phyloP scores from a whole-genome alignment of 2,888 invertebrate species.

The Mythimna pallens region DNA sequence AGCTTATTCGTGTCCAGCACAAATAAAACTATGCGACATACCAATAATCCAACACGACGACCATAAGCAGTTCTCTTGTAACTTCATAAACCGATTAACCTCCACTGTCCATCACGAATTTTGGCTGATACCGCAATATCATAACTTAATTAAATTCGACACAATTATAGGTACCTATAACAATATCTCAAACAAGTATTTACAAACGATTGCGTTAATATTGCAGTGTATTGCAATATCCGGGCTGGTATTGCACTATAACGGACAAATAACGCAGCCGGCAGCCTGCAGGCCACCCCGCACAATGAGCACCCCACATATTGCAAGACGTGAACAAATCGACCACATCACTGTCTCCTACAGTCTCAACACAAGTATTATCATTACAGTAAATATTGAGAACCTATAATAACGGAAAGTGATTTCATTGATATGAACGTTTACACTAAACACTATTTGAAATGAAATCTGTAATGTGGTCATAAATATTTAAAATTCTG shows the following conservation, averaged over 20 bases:
- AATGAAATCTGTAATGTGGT: constrained; percentile 50
- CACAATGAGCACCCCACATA: constrained; percentile 28
- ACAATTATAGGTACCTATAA: constrained; percentile 62
- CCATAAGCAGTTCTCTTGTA: constrained; percentile 36
- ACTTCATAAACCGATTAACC: constrained; percentile 41
- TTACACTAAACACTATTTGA: constrained; percentile 53
- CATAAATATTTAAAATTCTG: constrained; percentile 54
- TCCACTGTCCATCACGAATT: constrained; percentile 53
- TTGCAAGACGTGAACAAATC: constrained; percentile 39
- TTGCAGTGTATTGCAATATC: constrained; percentile 42
- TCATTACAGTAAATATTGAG: constrained; percentile 48
- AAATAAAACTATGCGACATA: constrained; percentile 52
- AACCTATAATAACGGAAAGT: constrained; percentile 48
- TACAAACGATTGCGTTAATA: constrained; percentile 65
- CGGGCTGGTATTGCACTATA: constrained; percentile 35
- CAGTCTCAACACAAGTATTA: constrained; percentile 37
- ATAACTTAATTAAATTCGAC: constrained; percentile 67
- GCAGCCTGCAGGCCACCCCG: not conserved
- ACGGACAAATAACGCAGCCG: constrained; percentile 19
- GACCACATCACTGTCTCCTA: constrained; percentile 38
- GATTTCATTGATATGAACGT: constrained; percentile 60
- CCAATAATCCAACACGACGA: constrained; percentile 30
- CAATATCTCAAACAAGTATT: constrained; percentile 64
- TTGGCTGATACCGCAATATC: constrained; percentile 65
- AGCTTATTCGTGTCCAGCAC: constrained; percentile 65